Percentiles rank a stretch among this genome's conserved stretches.
Conservation (phyloP, 2,888 invertebrate species). For the Clanis bilineata region DNA sequence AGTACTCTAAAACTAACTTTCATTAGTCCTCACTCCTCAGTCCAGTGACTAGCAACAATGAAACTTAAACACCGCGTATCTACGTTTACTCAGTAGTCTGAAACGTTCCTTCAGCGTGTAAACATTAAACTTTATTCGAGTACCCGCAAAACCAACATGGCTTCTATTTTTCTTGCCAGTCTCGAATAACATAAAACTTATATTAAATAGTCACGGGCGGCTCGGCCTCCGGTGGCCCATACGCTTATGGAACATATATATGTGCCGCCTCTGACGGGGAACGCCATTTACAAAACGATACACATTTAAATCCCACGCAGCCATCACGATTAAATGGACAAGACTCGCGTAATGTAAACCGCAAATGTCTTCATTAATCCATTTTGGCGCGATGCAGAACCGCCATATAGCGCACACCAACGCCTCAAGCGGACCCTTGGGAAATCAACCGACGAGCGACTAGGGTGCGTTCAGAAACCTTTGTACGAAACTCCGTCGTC, state of each 20-base stretch:
- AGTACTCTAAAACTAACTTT: too few species aligned
- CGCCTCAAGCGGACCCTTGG: slow-evolving; percentile 21
- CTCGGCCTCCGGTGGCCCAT: too few species aligned
- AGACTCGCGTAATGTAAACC: slow-evolving; percentile 14
- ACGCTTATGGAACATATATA: too few species aligned
- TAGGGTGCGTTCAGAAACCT: slow-evolving; percentile 25
- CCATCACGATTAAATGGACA: slow-evolving; percentile 10
- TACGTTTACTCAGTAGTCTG: background rate
- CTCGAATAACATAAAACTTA: background rate
- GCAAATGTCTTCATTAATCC: slow-evolving; percentile 14
- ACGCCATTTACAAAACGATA: background rate
- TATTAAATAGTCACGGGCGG: background rate
- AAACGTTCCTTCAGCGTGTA: background rate
- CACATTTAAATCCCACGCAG: background rate
- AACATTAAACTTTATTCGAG: background rate
- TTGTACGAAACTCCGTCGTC: slow-evolving; percentile 21
- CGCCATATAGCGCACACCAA: slow-evolving; percentile 5
- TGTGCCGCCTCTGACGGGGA: background rate
- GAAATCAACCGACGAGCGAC: slow-evolving; percentile 29
- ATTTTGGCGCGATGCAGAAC: slow-evolving; percentile 8
- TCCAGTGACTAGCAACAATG: background rate
- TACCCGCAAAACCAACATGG: background rate
- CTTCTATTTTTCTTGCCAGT: background rate
- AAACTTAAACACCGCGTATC: slow-evolving; percentile 4
- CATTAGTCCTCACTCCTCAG: too few species aligned